phyloP scores from a whole-genome alignment of 2,888 invertebrate species.

The Erebia epiphron region DNA sequence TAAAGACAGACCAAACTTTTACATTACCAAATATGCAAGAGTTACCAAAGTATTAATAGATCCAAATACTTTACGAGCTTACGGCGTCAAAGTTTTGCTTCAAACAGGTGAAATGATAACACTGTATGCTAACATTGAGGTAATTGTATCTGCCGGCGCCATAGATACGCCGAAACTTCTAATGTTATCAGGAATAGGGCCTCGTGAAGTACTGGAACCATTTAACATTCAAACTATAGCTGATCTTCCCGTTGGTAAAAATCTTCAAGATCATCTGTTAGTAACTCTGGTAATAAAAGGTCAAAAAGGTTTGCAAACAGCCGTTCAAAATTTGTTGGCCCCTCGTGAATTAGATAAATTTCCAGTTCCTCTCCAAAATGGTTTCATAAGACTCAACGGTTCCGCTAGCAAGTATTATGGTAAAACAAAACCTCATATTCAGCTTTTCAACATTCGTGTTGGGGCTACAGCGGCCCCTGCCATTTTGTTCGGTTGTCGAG shows the following conservation, averaged over 20 bases:
- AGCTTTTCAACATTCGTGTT: slow-evolving; percentile 61
- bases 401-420: slow-evolving; percentile 29
- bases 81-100: slow-evolving; percentile 58
- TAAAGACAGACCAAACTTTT: slow-evolving; percentile 58
- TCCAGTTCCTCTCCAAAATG: slow-evolving; percentile 60
- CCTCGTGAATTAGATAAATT: slow-evolving; percentile 46
- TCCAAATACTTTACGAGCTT: slow-evolving; percentile 48
- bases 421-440: slow-evolving; percentile 57
- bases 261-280: slow-evolving; percentile 65
- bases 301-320: slow-evolving; percentile 50
- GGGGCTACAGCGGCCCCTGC: slow-evolving; percentile 59
- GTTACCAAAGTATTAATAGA: slow-evolving; percentile 64
- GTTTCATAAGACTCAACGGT: slow-evolving; percentile 54
- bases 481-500: slow-evolving; percentile 50
- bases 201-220: slow-evolving; percentile 53
- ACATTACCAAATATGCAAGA: slow-evolving; percentile 58
- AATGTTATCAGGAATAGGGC: slow-evolving; percentile 71
- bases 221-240: slow-evolving; percentile 53
- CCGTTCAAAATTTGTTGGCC: slow-evolving; percentile 44
- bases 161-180: slow-evolving; percentile 68
- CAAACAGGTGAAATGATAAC: slow-evolving; percentile 50
- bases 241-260: slow-evolving; percentile 68
- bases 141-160: slow-evolving; percentile 66
- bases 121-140: slow-evolving; percentile 58
- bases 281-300: slow-evolving; percentile 57